Base-by-base conservation (phyloP, 2,888 invertebrate species). In the Metopia argyrocephala region DNA sequence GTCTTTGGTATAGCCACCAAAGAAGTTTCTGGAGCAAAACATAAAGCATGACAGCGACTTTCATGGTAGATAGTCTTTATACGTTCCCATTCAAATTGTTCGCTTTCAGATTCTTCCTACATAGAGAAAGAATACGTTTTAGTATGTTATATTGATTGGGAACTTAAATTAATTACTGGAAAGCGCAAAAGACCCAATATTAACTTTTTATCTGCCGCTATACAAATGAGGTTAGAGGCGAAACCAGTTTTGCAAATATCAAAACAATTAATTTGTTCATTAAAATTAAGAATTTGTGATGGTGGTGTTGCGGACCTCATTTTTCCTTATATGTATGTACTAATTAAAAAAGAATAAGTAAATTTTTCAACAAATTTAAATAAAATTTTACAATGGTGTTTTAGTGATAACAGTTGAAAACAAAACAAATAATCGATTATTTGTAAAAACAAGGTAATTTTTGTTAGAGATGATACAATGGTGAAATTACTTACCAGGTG, bases 161-260 rank as follows among this genome's bases (percentile, higher is more conserved):
- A 38, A 3, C 3, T 12, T 12, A 18, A 46, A 5, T 1, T 54
- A 54, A 87, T 88, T 90, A 93, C 94, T 88, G 93, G 92, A 89
- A 93, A 91, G 83, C 91, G 91, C 5, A 94, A 85, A 59, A 92
- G 89, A 5, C 92, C 92, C 20, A 94, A 87, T 15, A 93, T 87
- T 31, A 94, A 91, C 87, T 92, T 92, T 50, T 92, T 92, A 52
- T 91, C 88, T 64, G 93, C 91, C 0, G 93, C 94, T 56, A 94
- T 91, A 65, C 93, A 92, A 76, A 94, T 89, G 57, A 94, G 88
- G 87, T 94, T 93, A 84, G 93, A 93, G 1, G 93, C 94, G 92
- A 93, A 93, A 86, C 94, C 93, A 84, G 91, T 93, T 2, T 92
- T 92, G 18, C 94, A 94, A 79, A 93, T 92, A 86, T 93, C 92